A percentile compares a stretch with the other conserved stretches of the same genome.
These are phyloP conservation scores for Campaea margaritaria DNA, from an alignment of 2,888 invertebrate genomes.

Conservation along the genomic window DNA sequence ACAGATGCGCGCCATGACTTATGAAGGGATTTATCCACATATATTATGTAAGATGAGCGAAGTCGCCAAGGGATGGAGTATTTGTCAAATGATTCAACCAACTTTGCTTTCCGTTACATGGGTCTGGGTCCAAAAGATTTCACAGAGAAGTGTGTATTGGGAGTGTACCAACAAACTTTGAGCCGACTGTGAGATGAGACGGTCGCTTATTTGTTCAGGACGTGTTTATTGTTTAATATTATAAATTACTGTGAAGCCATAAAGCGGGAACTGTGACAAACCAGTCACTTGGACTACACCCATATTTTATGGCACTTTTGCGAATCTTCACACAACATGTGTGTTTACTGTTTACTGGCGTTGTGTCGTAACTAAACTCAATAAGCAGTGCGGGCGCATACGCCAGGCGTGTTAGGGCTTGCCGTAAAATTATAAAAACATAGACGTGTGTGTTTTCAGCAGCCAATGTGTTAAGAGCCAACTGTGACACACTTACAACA, in stretches of 20 bases:
- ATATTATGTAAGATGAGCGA: slow-evolving; percentile 15
- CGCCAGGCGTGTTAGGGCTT: no score
- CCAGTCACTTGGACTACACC: neutral
- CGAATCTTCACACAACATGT: no score
- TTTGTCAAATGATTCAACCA: slow-evolving; percentile 27
- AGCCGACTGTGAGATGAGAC: neutral
- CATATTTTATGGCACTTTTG: no score
- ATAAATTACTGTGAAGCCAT: no score
- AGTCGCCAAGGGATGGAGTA: slow-evolving; percentile 15
- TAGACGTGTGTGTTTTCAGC: no score
- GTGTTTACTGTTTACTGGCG: no score
- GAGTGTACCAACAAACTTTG: neutral
- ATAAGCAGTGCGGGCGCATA: no score
- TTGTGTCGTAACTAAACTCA: no score
- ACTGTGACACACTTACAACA: no score
- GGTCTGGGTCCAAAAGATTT: slow-evolving; percentile 30
- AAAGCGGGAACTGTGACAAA: neutral
- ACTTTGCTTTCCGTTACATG: slow-evolving; percentile 24
- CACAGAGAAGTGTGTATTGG: slow-evolving; percentile 20
- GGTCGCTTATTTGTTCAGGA: neutral
- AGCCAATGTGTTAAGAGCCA: no score
- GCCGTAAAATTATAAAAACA: no score
- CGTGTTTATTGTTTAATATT: neutral
- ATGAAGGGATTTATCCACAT: slow-evolving; percentile 10
- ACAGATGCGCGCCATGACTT: slow-evolving; percentile 10